Percentiles rank a stretch among this genome's conserved stretches.
phyloP scores from a whole-genome alignment of 2,888 invertebrate species.

The Ormyrus rosae region DNA sequence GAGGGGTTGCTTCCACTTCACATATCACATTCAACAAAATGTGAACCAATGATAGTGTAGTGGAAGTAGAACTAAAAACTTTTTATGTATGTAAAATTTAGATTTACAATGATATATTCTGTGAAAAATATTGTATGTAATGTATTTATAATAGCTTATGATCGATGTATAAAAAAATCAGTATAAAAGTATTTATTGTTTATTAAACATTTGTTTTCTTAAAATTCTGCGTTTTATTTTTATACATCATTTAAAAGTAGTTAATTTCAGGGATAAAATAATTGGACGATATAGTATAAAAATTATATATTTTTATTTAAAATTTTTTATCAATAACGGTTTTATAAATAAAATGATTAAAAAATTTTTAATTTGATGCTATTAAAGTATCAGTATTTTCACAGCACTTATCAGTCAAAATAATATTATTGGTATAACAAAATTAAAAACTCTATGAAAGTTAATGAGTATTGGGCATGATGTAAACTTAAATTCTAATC shows the following conservation, averaged over 20 bases:
- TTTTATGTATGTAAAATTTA: constrained; percentile 54
- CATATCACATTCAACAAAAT: constrained; percentile 46
- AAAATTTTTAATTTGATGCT: not conserved
- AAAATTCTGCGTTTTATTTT: constrained; percentile 39
- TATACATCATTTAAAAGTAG: not conserved
- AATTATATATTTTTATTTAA: constrained; percentile 42
- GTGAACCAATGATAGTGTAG: constrained; percentile 31
- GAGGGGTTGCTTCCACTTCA: constrained; percentile 50
- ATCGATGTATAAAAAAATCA: constrained; percentile 46
- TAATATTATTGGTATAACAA: constrained; percentile 15
- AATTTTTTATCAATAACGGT: constrained; percentile 16
- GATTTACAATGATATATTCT: constrained; percentile 54
- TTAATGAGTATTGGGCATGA: constrained; percentile 20
- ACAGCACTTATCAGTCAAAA: constrained; percentile 50
- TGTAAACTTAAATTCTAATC: constrained; percentile 24
- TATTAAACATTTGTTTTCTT: constrained; percentile 56
- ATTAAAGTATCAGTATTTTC: constrained; percentile 33
- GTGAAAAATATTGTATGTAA: constrained; percentile 54
- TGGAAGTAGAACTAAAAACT: constrained; percentile 45
- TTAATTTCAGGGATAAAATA: not conserved
- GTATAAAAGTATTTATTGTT: constrained; percentile 54
- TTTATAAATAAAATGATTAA: constrained; percentile 21
- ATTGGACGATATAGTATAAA: constrained; percentile 32
- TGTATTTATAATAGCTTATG: constrained; percentile 53
- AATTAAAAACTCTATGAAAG: constrained; percentile 19